Evolutionary conservation across 2,113 vertebrate genomes (phyloP).

Genomic region (Tonatia bakeri): DNA sequence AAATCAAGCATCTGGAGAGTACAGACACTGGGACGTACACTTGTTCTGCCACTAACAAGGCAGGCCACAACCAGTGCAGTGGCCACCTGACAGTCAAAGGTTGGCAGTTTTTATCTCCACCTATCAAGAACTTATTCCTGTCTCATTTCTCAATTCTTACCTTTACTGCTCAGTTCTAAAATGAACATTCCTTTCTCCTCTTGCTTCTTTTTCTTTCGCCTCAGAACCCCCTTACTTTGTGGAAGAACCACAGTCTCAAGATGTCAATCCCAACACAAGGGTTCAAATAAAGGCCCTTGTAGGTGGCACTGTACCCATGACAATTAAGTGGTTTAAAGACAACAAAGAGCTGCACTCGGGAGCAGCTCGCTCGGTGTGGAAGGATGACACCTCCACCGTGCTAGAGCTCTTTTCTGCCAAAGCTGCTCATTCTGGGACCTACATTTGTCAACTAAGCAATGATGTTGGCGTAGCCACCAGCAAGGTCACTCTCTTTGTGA

Average conservation of each 20-base stretch:
- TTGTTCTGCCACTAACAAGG: slow-evolving; percentile 93
- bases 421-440: slow-evolving; percentile 90
- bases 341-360: slow-evolving; percentile 91
- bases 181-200: slow-evolving; percentile 41
- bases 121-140: not conserved
- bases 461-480: slow-evolving; percentile 93
- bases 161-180: not conserved
- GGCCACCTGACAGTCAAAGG: slow-evolving; percentile 95
- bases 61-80: slow-evolving; percentile 93
- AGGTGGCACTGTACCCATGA: slow-evolving; percentile 91
- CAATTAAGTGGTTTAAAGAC: slow-evolving; percentile 96
- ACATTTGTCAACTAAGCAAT: slow-evolving; percentile 93
- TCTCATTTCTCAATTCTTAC: slow-evolving; percentile 27
- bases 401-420: slow-evolving; percentile 93
- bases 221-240: slow-evolving; percentile 93
- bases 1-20: slow-evolving; percentile 91
- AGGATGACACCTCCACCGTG: slow-evolving; percentile 90
- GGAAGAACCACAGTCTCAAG: slow-evolving; percentile 93
- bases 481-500: slow-evolving; percentile 92
- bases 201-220: slow-evolving; percentile 55
- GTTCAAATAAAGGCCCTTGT: slow-evolving; percentile 91
- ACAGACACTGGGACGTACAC: slow-evolving; percentile 92
- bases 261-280: slow-evolving; percentile 89
- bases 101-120: slow-evolving; percentile 76
- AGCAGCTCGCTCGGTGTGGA: slow-evolving; percentile 87